Base-by-base conservation (phyloP, 2,888 invertebrate genomes). In the Camptogramma bilineatum region DNA sequence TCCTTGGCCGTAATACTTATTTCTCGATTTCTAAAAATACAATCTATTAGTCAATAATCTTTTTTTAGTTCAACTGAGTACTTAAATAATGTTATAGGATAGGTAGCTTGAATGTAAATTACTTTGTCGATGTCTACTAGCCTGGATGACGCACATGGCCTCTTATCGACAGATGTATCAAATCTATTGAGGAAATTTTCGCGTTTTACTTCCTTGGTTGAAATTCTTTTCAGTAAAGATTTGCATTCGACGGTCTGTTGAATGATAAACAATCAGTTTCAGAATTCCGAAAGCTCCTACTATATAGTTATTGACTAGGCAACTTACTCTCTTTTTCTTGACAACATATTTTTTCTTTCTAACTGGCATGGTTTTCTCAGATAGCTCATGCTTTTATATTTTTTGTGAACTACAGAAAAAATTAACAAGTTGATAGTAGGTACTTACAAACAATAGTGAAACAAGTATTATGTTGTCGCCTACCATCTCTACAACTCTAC, bases 261-360 rank as follows among this genome's bases (percentile, higher is more conserved):
- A 31, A 44, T 34, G 24, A 46, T 56, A 52, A 16, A 52, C 10
- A 44, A 16, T 2, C 16, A 5, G 16, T 16, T 17, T 16, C 7
- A 16, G 13, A 17, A 4, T 2, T 16, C 8, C 8, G 4, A 16
- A 16, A 16, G 13, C 3, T 7, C 13, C 13, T 13, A 4, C 13
- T 39, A 39, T 3, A 10, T 34, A 4, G 17, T 17, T 5, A 44
- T 44, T 44, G 16, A 44, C 16, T 17, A 9, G n/a, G 17, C 9
- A 18, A 58, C 13, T 71, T 78, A 81, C 81, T 80, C 78, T 81
- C 68, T 76, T 80, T 69, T 73, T 79, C 65, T 73, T 80, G 54
- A 64, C 34, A 39, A 13, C 62, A 61, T 39, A 51, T 64, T 71
- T 82, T 71, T 77, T 84, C 73, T 78, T 85, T 63, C 64, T 79